phyloP scores from a whole-genome alignment of 1,140 invertebrate species.

The Lanistes nyassanus region DNA sequence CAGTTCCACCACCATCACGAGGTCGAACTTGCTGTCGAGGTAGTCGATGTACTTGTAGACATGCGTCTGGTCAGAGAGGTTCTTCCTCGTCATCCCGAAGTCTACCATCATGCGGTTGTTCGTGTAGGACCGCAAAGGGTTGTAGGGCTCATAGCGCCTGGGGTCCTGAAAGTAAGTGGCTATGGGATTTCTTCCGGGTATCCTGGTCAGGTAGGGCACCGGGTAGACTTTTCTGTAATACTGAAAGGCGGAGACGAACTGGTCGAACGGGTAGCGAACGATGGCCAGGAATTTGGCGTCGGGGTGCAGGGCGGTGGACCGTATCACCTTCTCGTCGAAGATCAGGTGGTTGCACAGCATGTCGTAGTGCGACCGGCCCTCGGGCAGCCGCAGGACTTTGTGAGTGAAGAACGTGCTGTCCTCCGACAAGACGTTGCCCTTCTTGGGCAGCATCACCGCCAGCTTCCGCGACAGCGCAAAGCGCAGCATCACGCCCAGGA shows the following conservation, averaged over 20 bases:
- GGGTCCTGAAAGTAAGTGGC: constrained; percentile 36
- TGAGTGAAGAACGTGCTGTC: constrained; percentile 22
- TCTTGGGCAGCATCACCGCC: constrained; percentile 41
- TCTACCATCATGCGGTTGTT: constrained; percentile 30
- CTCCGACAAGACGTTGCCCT: constrained; percentile 31
- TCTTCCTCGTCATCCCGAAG: constrained; percentile 24
- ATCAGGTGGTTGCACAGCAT: constrained; percentile 51
- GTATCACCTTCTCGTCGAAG: constrained; percentile 41
- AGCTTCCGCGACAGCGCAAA: constrained; percentile 41
- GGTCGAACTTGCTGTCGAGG: constrained; percentile 65
- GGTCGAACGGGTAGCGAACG: constrained; percentile 49
- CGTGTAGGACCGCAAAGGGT: background rate
- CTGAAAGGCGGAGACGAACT: constrained; percentile 49
- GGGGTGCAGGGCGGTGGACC: constrained; percentile 30
- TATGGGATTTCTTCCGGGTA: constrained; percentile 37
- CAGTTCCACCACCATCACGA: constrained; percentile 69
- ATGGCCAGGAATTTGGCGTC: constrained; percentile 51
- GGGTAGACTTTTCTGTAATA: constrained; percentile 33
- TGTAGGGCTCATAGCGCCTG: constrained; percentile 10
- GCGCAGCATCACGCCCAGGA: constrained; percentile 49
- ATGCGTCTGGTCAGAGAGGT: background rate
- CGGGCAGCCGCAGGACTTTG: constrained; percentile 9
- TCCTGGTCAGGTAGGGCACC: constrained; percentile 38
- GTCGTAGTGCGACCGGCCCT: constrained; percentile 36
- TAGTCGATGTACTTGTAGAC: constrained; percentile 19